Base-by-base conservation (phyloP, 2,888 invertebrate genomes). In the Fabriciana adippe region DNA sequence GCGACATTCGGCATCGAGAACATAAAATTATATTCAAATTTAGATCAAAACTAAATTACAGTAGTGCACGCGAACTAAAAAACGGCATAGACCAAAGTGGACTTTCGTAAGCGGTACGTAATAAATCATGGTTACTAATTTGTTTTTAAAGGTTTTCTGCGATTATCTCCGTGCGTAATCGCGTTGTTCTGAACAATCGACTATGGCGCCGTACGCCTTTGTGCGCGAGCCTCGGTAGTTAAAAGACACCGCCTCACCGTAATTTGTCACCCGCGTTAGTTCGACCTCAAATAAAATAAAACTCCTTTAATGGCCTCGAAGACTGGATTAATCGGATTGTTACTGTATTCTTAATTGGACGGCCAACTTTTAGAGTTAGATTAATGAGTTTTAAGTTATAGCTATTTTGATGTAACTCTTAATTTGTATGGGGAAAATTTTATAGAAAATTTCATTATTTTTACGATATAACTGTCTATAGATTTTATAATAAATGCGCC, bases 61-160 rank as follows among this genome's bases (percentile, higher is more conserved):
- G 89, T 89, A 87, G 78, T 79, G 89, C 92, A 92, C 92, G 92
- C 92, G 86, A 92, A 85, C 87, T 81, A 84, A 85, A 85, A 88
- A 83, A 50, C 35, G 35, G 35, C 35, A 41, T 55, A 51, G 57
- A 41, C 48, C 67, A 53, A 61, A 72, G 55, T 63, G 55, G 62
- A 54, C 53, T 90, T 87, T 89, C 88, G 89, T 87, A 90, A 90
- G 84, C 75, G 72, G 81, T 80, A 79, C 76, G 85, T 78, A 89
- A 92, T 92, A 92, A 92, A 92, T 92, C 92, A 92, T 90, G 81
- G 86, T 85, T 83, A 85, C 91, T 92, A 92, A 92, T 92, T 92
- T 92, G 90, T 89, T 92, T 92, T 92, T 92, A 90, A 92, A 92
- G 87, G 89, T 89, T 90, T 74, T 86, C 87, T 86, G 83, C 79